phyloP scores from a whole-genome alignment of 1,140 invertebrate species.

The Formica exsecta region DNA sequence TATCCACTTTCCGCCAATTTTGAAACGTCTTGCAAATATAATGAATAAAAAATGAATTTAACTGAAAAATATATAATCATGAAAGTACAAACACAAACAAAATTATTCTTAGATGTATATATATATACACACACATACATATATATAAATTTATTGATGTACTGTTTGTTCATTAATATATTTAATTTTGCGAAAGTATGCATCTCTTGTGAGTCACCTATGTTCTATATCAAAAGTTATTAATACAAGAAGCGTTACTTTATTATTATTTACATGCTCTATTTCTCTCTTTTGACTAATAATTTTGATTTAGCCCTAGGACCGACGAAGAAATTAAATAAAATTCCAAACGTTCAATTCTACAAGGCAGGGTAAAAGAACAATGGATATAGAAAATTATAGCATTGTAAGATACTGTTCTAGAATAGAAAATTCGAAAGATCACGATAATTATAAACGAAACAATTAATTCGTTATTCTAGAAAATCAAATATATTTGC shows the following conservation, averaged over 20 bases:
- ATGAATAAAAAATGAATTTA: slow-evolving; percentile 47
- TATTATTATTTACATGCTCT: slow-evolving; percentile 79
- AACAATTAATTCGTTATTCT: background rate
- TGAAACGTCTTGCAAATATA: slow-evolving; percentile 48
- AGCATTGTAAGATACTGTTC: slow-evolving; percentile 69
- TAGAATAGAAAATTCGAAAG: slow-evolving; percentile 7
- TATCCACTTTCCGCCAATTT: background rate
- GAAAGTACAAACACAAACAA: slow-evolving; percentile 61
- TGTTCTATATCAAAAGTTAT: slow-evolving; percentile 70
- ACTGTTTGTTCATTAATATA: slow-evolving; percentile 66
- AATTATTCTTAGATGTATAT: slow-evolving; percentile 40
- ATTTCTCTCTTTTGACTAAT: slow-evolving; percentile 75
- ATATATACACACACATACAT: slow-evolving; percentile 55
- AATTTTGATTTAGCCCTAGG: slow-evolving; percentile 80
- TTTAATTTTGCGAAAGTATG: slow-evolving; percentile 65
- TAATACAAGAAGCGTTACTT: slow-evolving; percentile 71
- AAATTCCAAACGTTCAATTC: slow-evolving; percentile 36
- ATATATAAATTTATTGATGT: slow-evolving; percentile 62
- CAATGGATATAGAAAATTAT: background rate
- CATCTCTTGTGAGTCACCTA: slow-evolving; percentile 63
- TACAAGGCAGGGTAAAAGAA: background rate
- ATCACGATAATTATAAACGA: background rate
- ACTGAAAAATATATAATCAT: slow-evolving; percentile 58
- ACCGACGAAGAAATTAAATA: slow-evolving; percentile 66
- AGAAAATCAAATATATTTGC: slow-evolving; percentile 13